phyloP scores from a whole-genome alignment of 2,888 invertebrate genomes.

The Prosapia bicincta region DNA sequence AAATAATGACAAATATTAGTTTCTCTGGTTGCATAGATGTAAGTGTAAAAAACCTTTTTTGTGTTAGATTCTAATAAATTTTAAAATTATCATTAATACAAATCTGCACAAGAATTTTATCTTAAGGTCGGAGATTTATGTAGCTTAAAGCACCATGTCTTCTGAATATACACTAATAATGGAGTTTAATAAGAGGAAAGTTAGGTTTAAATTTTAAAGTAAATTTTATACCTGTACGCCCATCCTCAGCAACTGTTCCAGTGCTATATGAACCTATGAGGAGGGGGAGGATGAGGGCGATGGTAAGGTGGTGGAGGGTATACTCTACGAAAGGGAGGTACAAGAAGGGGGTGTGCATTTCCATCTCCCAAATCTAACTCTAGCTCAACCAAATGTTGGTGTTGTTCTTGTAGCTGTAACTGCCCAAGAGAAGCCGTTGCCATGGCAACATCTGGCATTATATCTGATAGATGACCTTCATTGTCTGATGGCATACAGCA shows the following conservation, averaged over 20 bases:
- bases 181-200: too few species aligned
- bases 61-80: too few species aligned
- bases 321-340: constrained; percentile 23
- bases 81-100: too few species aligned
- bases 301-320: constrained; percentile 30
- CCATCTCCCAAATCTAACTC: constrained; percentile 86
- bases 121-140: too few species aligned
- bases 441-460: constrained; percentile 93
- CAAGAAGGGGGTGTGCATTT: constrained; percentile 45
- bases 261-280: constrained; percentile 42
- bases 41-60: too few species aligned
- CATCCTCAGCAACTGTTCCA: constrained; percentile 27
- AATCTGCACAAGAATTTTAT: too few species aligned
- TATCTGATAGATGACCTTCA: constrained; percentile 71
- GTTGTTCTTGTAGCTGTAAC: constrained; percentile 38
- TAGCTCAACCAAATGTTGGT: constrained; percentile 57
- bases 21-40: too few species aligned
- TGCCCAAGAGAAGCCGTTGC: constrained; percentile 55
- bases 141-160: too few species aligned
- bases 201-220: too few species aligned
- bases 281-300: constrained; percentile 40
- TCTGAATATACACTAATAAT: too few species aligned
- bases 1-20: too few species aligned
- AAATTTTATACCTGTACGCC: background rate
- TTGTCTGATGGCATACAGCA: constrained; percentile 42